Evolutionary conservation across 2,113 vertebrate genomes (phyloP), one percentile per base, ranked within the genome.

Genomic region (Phalacrocorax brasilianus): DNA sequence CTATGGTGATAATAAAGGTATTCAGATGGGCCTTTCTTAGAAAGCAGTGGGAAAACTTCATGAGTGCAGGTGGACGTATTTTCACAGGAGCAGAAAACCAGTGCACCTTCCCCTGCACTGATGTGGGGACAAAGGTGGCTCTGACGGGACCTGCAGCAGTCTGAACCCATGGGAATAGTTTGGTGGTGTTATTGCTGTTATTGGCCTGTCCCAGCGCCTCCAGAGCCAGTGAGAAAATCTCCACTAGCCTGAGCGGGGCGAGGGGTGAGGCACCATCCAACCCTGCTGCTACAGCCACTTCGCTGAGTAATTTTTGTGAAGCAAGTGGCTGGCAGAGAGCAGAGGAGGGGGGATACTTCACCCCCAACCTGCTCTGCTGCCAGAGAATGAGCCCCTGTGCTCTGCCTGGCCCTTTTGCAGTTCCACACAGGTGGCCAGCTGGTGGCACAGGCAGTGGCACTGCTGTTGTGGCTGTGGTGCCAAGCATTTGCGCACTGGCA

Each of bases 1-100:
- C 97, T 91, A 20, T 83, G 85, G 45, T 76, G 88, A 88, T 77
- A 91, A 95, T 90, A 84, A 96, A 97, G 94, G 71, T 65, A 9
- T 93, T 94, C 10, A 13, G 79, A 89, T 71, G 62, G 83, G 65
- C 58, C 79, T 96, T 96, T 76, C 53, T 24, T 35, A 44, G 79
- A 35, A 93, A 74, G 45, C 13, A 24, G 11, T 53, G 8, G 62
- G 22, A 78, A 82, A 95, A 67, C 7, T 21, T 52, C 14, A 24
- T 17, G 24, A 47, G 76, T 66, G 85, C 73, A 56, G 70, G 94
- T 16, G 16, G 74, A 91, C 85, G 40, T 58, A 9, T 84, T 86
- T 3, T 49, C 35, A 8, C 66, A 53, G 73, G 55, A 88, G 62
- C 50, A 65, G 93, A 94, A 75, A 71, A 35, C 21, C 75, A 91